Conservation (phyloP, 1,140 invertebrate species). For the Yoshiicerus persimilis region DNA sequence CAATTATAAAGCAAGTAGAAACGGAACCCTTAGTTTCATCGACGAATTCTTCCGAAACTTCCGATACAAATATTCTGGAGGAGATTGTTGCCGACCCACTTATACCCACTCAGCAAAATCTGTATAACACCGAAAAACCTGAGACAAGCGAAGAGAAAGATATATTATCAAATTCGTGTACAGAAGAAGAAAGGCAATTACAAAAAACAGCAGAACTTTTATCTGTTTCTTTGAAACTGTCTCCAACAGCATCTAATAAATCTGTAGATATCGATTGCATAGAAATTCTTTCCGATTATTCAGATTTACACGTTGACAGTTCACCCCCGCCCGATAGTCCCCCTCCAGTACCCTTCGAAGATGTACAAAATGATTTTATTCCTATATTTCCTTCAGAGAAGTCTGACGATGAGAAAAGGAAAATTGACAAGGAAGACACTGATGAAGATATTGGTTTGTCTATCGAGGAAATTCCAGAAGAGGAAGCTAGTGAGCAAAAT, state of each 20-base stretch:
- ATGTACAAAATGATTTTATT: neutral
- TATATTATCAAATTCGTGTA: no score
- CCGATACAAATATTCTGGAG: no score
- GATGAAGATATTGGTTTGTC: neutral
- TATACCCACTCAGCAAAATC: neutral
- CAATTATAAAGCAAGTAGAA: neutral
- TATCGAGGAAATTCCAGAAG: neutral
- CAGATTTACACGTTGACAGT: neutral
- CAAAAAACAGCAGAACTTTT: neutral
- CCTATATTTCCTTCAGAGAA: no score
- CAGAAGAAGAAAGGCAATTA: neutral
- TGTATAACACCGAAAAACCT: neutral
- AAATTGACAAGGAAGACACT: neutral
- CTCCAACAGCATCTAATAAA: conserved; percentile 27
- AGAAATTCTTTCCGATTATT: conserved; percentile 27
- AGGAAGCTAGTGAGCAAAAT: neutral
- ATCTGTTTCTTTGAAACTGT: neutral
- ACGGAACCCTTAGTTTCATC: neutral
- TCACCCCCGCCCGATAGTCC: neutral
- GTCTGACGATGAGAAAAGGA: neutral
- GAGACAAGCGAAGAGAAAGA: neutral
- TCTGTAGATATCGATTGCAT: conserved; percentile 34
- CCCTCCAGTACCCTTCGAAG: neutral
- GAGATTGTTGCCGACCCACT: neutral
- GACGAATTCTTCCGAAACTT: no score